These are phyloP conservation scores for Hypselothyrea guttata DNA, from an alignment of 2,888 invertebrate species.

Conservation along the genomic window DNA sequence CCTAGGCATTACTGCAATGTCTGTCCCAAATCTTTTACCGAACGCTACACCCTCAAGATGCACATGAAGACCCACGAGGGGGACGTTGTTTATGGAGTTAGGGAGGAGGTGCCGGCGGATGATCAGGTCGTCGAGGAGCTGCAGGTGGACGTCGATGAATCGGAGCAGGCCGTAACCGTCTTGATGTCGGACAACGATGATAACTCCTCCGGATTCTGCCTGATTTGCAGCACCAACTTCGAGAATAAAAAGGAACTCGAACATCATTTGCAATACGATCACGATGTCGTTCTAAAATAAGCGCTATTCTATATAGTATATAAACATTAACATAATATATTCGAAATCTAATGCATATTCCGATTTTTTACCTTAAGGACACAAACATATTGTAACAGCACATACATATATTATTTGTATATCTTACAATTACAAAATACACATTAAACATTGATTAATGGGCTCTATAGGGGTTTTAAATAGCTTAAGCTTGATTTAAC, in stretches of 20 bases:
- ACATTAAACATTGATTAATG: too few relatives aligned
- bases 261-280: conserved; percentile 72
- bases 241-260: conserved; percentile 72
- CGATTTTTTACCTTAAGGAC: too few relatives aligned
- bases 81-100: conserved; percentile 65
- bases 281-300: conserved; percentile 76
- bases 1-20: conserved; percentile 78
- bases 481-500: too few relatives aligned
- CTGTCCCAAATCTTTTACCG: conserved; percentile 80
- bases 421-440: too few relatives aligned
- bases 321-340: too few relatives aligned
- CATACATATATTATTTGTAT: too few relatives aligned
- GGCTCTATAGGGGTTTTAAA: too few relatives aligned
- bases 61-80: conserved; percentile 76
- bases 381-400: too few relatives aligned
- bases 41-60: conserved; percentile 80
- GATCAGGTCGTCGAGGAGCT: conserved; percentile 69
- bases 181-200: conserved; percentile 71
- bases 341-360: too few relatives aligned
- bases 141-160: conserved; percentile 65
- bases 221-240: conserved; percentile 73
- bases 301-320: too few relatives aligned
- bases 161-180: conserved; percentile 71
- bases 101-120: conserved; percentile 56
- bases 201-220: conserved; percentile 57